Conservation (phyloP, 64 coral and sea anemone species). For the Cladopsammia gracilis region DNA sequence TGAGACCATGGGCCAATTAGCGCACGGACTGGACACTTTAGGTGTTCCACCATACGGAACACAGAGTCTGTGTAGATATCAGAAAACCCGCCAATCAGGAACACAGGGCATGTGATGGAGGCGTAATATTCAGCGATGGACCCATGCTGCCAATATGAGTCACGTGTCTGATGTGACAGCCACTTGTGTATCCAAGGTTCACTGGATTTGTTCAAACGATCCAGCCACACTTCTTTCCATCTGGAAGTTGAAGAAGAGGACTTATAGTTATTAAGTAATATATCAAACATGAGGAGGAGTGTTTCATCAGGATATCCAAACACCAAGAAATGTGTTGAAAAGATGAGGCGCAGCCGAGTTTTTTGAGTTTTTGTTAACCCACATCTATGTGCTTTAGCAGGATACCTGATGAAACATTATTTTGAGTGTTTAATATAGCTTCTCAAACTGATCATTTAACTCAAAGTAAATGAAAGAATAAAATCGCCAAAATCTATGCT, state of each 20-base stretch:
- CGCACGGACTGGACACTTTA: conserved; percentile 58
- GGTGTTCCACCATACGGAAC: conserved; percentile 86
- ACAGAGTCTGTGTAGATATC: conserved; percentile 76
- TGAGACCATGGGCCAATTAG: conserved; percentile 88
- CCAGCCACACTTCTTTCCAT: conserved; percentile 86
- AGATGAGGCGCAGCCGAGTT: too few relatives aligned
- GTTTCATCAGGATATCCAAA: too few relatives aligned
- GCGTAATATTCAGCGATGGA: conserved; percentile 82
- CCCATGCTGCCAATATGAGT: conserved; percentile 85
- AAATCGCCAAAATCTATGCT: too few relatives aligned
- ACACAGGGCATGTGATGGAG: conserved; percentile 64
- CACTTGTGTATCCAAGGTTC: conserved; percentile 82
- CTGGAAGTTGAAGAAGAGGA: conserved; percentile 1
- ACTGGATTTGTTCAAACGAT: conserved; percentile 57
- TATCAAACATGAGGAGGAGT: neutral
- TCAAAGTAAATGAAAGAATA: too few relatives aligned
- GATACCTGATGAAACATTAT: too few relatives aligned
- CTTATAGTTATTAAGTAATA: neutral
- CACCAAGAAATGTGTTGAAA: too few relatives aligned
- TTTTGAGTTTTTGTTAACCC: too few relatives aligned
- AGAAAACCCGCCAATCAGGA: conserved; percentile 80
- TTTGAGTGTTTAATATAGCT: too few relatives aligned
- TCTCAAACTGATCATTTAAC: too few relatives aligned
- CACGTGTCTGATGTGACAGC: conserved; percentile 81
- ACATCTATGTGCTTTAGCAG: too few relatives aligned